phyloP scores from a whole-genome alignment of 2,113 vertebrate species.

The Talpa occidentalis region DNA sequence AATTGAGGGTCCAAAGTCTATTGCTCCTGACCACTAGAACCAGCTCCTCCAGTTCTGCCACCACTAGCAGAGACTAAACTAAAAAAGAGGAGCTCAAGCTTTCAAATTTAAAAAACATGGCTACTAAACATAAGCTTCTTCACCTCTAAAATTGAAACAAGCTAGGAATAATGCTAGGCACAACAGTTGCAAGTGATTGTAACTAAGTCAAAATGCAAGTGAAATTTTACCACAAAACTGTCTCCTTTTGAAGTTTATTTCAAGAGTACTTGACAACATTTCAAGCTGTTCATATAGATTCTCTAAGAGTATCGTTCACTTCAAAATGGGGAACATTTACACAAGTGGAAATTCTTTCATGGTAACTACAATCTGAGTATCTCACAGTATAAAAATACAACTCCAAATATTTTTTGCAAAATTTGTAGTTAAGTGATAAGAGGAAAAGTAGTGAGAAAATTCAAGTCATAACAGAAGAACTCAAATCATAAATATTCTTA shows the following conservation, averaged over 20 bases:
- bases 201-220: constrained; percentile 62
- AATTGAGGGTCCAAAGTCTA: background rate
- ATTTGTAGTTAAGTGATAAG: constrained; percentile 30
- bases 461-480: constrained; percentile 40
- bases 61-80: background rate
- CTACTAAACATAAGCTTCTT: constrained; percentile 6
- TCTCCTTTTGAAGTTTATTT: constrained; percentile 60
- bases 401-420: background rate
- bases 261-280: constrained; percentile 47
- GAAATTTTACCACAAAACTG: constrained; percentile 44
- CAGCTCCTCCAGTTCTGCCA: background rate
- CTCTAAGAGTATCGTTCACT: constrained; percentile 27
- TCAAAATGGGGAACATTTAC: constrained; percentile 47
- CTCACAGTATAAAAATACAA: constrained; percentile 58
- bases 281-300: constrained; percentile 28
- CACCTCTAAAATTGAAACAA: constrained; percentile 25
- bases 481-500: constrained; percentile 48
- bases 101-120: constrained; percentile 2
- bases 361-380: background rate
- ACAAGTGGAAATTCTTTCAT: constrained; percentile 41
- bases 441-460: constrained; percentile 47
- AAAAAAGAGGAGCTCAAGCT: background rate
- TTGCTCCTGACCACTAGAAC: background rate
- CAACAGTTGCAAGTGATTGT: constrained; percentile 26
- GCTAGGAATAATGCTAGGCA: background rate